These are phyloP conservation scores for Erebia aethiops DNA, from an alignment of 2,888 invertebrate species.

Conservation along the genomic window DNA sequence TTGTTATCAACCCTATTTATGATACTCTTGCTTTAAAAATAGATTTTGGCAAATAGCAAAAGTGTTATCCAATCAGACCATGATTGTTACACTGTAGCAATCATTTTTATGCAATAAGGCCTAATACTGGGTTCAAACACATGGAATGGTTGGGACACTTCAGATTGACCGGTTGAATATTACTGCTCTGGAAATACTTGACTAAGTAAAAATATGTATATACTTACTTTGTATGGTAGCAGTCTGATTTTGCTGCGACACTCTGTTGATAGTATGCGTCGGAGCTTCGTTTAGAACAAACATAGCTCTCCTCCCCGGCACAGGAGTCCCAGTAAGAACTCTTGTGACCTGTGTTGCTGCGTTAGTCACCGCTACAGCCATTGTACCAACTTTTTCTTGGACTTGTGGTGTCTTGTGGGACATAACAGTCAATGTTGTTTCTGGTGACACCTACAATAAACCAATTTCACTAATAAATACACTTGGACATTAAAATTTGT, in stretches of 20 bases:
- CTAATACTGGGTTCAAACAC: too few relatives aligned
- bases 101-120: too few relatives aligned
- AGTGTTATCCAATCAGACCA: too few relatives aligned
- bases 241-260: constrained; percentile 77
- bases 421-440: constrained; percentile 79
- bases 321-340: constrained; percentile 69
- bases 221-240: constrained; percentile 77
- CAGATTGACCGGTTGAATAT: not conserved
- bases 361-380: constrained; percentile 70
- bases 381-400: constrained; percentile 76
- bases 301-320: constrained; percentile 69
- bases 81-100: too few relatives aligned
- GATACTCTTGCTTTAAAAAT: too few relatives aligned
- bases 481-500: too few relatives aligned
- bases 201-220: not conserved
- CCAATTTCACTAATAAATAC: too few relatives aligned
- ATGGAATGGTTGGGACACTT: too few relatives aligned
- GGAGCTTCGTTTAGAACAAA: constrained; percentile 77
- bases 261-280: constrained; percentile 69
- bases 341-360: constrained; percentile 73
- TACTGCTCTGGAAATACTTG: not conserved
- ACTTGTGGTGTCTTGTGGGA: constrained; percentile 79
- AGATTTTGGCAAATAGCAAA: too few relatives aligned
- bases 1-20: too few relatives aligned
- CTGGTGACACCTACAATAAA: constrained; percentile 71